phyloP scores from a whole-genome alignment of 1,140 invertebrate species.

The Drosophila cardini region DNA sequence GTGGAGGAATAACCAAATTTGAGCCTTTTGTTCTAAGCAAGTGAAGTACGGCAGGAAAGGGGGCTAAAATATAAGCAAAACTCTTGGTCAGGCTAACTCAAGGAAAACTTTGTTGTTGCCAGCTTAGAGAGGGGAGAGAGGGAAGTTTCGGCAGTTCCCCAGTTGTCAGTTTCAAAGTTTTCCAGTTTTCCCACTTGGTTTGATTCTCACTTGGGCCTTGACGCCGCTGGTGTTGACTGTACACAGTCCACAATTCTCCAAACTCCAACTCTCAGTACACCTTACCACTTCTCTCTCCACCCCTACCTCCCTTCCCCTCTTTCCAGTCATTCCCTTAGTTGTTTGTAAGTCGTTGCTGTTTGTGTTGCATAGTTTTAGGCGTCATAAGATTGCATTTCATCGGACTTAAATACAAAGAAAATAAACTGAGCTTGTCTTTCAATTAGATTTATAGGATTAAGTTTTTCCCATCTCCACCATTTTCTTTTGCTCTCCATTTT shows the following conservation, averaged over 20 bases:
- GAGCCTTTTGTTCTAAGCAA: slow-evolving; percentile 68
- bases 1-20: slow-evolving; percentile 34
- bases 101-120: slow-evolving; percentile 41
- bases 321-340: background rate
- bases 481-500: background rate
- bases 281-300: background rate
- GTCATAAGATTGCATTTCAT: slow-evolving; percentile 20
- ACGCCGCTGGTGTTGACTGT: slow-evolving; percentile 67
- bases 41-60: background rate
- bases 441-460: background rate
- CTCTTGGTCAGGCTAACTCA: slow-evolving; percentile 21
- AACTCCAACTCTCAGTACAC: background rate
- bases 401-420: background rate
- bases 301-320: background rate
- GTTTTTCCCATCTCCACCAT: background rate
- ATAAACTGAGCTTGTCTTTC: slow-evolving; percentile 5
- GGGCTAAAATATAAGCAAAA: slow-evolving; percentile 31
- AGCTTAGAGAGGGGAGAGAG: background rate
- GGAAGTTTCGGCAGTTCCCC: slow-evolving; percentile 27
- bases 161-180: slow-evolving; percentile 37
- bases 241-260: background rate
- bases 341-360: slow-evolving; percentile 16
- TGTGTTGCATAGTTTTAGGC: slow-evolving; percentile 26
- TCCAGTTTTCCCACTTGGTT: slow-evolving; percentile 46
- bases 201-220: slow-evolving; percentile 28